phyloP scores from a whole-genome alignment of 1,140 invertebrate genomes.

The Zaprionus nigranus region DNA sequence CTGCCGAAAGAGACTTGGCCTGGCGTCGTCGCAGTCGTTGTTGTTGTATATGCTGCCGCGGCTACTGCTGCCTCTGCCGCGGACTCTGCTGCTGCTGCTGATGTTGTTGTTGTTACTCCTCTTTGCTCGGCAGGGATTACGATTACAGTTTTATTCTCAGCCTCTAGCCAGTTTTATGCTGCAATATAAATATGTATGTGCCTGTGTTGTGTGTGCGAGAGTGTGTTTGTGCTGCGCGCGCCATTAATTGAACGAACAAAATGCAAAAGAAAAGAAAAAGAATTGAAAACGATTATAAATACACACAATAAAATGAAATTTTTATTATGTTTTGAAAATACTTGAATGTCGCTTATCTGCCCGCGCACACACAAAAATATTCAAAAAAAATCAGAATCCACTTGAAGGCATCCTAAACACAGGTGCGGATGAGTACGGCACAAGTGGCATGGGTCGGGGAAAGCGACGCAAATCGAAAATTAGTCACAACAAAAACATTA shows the following conservation, averaged over 20 bases:
- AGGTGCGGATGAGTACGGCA: conserved; percentile 33
- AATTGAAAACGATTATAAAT: conserved; percentile 74
- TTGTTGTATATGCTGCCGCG: conserved; percentile 44
- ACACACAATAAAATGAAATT: conserved; percentile 74
- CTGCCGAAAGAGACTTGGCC: conserved; percentile 53
- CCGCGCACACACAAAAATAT: background rate
- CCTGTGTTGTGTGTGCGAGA: conserved; percentile 11
- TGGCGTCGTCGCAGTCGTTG: conserved; percentile 53
- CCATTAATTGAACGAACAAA: conserved; percentile 72
- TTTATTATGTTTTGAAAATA: conserved; percentile 82
- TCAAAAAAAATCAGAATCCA: conserved; percentile 39
- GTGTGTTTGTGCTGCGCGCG: conserved; percentile 66
- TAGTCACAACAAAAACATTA: conserved; percentile 43
- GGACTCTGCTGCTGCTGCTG: conserved; percentile 21
- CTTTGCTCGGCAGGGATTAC: conserved; percentile 68
- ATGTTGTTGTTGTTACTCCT: conserved; percentile 48
- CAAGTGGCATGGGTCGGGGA: background rate
- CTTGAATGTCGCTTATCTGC: conserved; percentile 57
- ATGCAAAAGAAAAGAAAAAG: conserved; percentile 29
- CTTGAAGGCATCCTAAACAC: conserved; percentile 55
- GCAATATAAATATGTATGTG: conserved; percentile 55
- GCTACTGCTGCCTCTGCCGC: conserved; percentile 32
- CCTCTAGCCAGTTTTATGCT: conserved; percentile 64
- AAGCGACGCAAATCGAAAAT: conserved; percentile 7
- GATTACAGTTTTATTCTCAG: conserved; percentile 75